Conservation (phyloP, 2,888 invertebrate species). For the Archaeoteleia sp. region DNA sequence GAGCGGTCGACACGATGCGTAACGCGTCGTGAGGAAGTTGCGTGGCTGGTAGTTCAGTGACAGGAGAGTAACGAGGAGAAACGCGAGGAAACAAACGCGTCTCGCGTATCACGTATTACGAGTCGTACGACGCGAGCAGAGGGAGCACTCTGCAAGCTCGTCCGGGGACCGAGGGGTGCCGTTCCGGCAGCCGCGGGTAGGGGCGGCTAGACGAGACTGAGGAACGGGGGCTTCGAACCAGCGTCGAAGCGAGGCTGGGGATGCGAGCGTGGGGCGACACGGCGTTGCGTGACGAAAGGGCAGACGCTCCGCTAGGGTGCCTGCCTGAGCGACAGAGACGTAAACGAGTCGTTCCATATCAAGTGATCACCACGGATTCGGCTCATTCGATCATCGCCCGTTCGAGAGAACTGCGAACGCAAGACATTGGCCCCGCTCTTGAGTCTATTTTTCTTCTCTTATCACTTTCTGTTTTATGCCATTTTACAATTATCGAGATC, state of each 20-base stretch:
- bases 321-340: too few relatives aligned
- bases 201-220: conserved; percentile 26
- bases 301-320: too few relatives aligned
- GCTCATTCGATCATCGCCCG: conserved; percentile 46
- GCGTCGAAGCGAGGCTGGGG: too few relatives aligned
- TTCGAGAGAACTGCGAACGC: conserved; percentile 10
- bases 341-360: conserved; percentile 26
- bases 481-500: too few relatives aligned
- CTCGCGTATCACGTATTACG: conserved; percentile 5
- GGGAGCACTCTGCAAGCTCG: conserved; percentile 53
- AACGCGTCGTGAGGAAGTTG: too few relatives aligned
- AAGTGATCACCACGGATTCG: conserved; percentile 52
- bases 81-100: conserved; percentile 9
- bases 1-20: conserved; percentile 16
- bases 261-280: too few relatives aligned
- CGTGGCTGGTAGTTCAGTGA: conserved; percentile 48
- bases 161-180: conserved; percentile 45
- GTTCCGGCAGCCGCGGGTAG: conserved; percentile 14
- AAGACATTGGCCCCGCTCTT: too few relatives aligned
- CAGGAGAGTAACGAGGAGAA: too few relatives aligned
- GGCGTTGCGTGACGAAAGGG: too few relatives aligned
- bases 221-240: background rate
- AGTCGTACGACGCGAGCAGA: conserved; percentile 38
- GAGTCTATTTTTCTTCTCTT: too few relatives aligned
- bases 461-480: too few relatives aligned